Evolutionary conservation across 1,140 invertebrate genomes (phyloP), one percentile per base, ranked within the genome.

Genomic region (Anoplolepis gracilipes): DNA sequence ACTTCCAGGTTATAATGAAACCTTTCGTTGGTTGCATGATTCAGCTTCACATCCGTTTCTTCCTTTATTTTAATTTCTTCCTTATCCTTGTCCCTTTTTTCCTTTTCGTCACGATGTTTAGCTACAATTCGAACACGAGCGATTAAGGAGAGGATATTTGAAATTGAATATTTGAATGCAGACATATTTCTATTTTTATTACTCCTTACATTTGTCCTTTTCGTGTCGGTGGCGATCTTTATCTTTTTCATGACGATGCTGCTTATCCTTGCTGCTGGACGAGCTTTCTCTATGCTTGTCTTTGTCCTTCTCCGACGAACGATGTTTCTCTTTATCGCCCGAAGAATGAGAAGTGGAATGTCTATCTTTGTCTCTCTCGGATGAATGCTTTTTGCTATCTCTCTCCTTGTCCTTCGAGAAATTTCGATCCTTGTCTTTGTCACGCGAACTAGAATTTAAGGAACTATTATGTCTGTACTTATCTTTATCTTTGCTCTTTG

Each of bases 231-330:
- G 94, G 55, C 93, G 94, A 87, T 96, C 95, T 88, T 95, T 96
- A 30, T 96, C 96, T 72, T 96, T 96, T 85, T 96, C 93, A 93
- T 96, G 93, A 39, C 94, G 94, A 85, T 96, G 95, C 89, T 96
- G 95, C 89, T 95, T 96, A 73, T 96, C 95, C 87, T 96, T 96
- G 6, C 55, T 42, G 65, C 92, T 93, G 13, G 94, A 95, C 67
- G 93, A 93, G 81, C 94, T 79, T 53, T 79, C 76, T 53, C 76
- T 94, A 88, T 95, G 94, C 73, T 95, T 96, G 36, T 96, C 95
- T 77, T 95, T 95, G 84, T 96, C 95, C 67, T 95, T 96, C 64
- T 94, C 91, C 59, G 90, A 92, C 76, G 94, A 94, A 55, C 93
- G 92, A 88, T 96, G 95, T 86, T 96, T 96, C 81, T 97, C 96